These are phyloP conservation scores for Drosophila siamana DNA, from an alignment of 2,888 invertebrate species.

Conservation along the genomic window DNA sequence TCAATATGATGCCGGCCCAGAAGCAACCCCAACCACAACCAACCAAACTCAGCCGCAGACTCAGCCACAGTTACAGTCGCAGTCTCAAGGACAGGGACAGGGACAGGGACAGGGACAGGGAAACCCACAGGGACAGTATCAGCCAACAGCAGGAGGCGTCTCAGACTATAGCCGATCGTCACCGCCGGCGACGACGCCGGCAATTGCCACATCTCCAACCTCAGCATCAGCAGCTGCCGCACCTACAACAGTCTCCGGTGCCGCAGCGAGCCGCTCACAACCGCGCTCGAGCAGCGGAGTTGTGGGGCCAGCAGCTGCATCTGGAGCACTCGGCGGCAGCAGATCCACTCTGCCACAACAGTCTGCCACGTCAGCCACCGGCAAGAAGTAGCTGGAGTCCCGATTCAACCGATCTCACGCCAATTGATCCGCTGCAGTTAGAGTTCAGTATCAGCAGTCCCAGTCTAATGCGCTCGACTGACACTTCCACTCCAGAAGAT, in stretches of 20 bases:
- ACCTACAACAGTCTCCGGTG: slow-evolving; percentile 32
- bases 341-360: slow-evolving; percentile 85
- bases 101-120: no score
- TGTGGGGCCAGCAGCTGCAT: slow-evolving; percentile 84
- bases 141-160: slow-evolving; percentile 40
- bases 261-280: slow-evolving; percentile 82
- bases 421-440: slow-evolving; percentile 78
- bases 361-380: slow-evolving; percentile 84
- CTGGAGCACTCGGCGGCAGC: slow-evolving; percentile 72
- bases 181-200: slow-evolving; percentile 63
- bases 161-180: slow-evolving; percentile 63
- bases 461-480: slow-evolving; percentile 83
- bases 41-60: slow-evolving; percentile 50
- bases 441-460: slow-evolving; percentile 85
- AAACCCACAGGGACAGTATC: slow-evolving; percentile 47
- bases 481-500: slow-evolving; percentile 70
- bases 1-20: slow-evolving; percentile 76
- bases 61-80: slow-evolving; percentile 47
- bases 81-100: slow-evolving; percentile 33
- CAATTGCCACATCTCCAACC: slow-evolving; percentile 45
- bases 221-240: slow-evolving; percentile 41
- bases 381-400: slow-evolving; percentile 82
- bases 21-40: slow-evolving; percentile 49
- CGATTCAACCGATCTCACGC: slow-evolving; percentile 51
- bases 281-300: slow-evolving; percentile 84